These are phyloP conservation scores for Scopus umbretta DNA, from an alignment of 2,113 vertebrate species.

Conservation along the genomic window DNA sequence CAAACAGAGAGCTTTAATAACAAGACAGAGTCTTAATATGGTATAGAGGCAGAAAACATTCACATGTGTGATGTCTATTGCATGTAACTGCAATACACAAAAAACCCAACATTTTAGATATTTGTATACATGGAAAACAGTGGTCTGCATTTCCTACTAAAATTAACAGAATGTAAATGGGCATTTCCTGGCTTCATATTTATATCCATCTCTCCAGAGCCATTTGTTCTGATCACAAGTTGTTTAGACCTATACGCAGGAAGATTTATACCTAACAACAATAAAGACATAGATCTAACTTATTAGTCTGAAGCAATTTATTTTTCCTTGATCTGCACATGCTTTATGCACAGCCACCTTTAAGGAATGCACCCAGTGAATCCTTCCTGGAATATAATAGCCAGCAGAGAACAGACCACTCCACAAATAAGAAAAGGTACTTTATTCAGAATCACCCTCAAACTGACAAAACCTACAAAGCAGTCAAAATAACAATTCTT, in stretches of 20 bases:
- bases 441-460: background rate
- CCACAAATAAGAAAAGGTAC: background rate
- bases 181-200: background rate
- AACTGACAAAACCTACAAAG: background rate
- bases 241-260: background rate
- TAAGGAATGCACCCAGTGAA: background rate
- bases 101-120: background rate
- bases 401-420: background rate
- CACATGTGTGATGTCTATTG: background rate
- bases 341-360: slow-evolving; percentile 1
- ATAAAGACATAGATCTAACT: background rate
- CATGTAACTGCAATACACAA: background rate
- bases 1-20: background rate
- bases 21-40: background rate
- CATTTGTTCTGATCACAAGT: background rate
- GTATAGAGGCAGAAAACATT: background rate
- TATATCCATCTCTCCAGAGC: background rate
- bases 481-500: background rate
- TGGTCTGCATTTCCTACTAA: background rate
- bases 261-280: background rate
- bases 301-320: background rate
- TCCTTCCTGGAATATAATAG: background rate
- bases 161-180: background rate
- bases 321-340: background rate
- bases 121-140: background rate